Percentiles rank a stretch among this genome's conserved stretches.
Conservation (phyloP, 2,113 vertebrate species). For the Taurulus bubalis region DNA sequence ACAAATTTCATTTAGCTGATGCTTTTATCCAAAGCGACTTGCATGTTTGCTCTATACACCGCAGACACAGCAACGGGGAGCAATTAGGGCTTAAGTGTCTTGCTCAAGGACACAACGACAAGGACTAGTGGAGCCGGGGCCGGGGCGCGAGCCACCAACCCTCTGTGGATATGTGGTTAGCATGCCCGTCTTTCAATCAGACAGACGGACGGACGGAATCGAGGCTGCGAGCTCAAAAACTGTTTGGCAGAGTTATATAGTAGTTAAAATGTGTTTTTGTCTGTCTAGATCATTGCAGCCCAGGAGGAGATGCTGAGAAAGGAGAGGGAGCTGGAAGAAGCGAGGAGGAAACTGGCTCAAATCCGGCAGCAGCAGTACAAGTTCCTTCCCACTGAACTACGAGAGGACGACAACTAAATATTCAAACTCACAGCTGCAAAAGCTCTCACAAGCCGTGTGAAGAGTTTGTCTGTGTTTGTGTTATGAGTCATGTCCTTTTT, state of each 20-base stretch:
- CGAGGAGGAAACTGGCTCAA: slow-evolving; percentile 96
- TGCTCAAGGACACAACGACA: too few relatives aligned
- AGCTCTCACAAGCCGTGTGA: slow-evolving; percentile 4
- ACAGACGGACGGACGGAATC: too few relatives aligned
- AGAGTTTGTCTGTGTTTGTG: slow-evolving; percentile 27
- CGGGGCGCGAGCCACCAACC: too few relatives aligned
- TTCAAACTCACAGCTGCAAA: background rate
- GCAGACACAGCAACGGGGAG: too few relatives aligned
- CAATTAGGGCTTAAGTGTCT: too few relatives aligned
- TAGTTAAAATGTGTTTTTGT: background rate
- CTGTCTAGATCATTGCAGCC: slow-evolving; percentile 94
- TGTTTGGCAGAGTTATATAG: background rate
- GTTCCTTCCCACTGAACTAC: slow-evolving; percentile 94
- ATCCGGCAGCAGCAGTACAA: slow-evolving; percentile 99
- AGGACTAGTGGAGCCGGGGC: too few relatives aligned
- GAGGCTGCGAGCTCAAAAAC: background rate
- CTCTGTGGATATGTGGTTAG: too few relatives aligned
- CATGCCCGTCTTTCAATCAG: too few relatives aligned
- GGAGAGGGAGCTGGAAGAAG: slow-evolving; percentile 96
- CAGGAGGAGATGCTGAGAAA: slow-evolving; percentile 99
- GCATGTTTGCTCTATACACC: too few relatives aligned
- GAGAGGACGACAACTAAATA: slow-evolving; percentile 91
- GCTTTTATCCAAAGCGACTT: too few relatives aligned
- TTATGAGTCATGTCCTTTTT: slow-evolving; percentile 27
- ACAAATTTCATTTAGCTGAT: too few relatives aligned